Evolutionary conservation across 2,113 vertebrate genomes (phyloP), one percentile per base, ranked within the genome.

Genomic region (Lepus europaeus): DNA sequence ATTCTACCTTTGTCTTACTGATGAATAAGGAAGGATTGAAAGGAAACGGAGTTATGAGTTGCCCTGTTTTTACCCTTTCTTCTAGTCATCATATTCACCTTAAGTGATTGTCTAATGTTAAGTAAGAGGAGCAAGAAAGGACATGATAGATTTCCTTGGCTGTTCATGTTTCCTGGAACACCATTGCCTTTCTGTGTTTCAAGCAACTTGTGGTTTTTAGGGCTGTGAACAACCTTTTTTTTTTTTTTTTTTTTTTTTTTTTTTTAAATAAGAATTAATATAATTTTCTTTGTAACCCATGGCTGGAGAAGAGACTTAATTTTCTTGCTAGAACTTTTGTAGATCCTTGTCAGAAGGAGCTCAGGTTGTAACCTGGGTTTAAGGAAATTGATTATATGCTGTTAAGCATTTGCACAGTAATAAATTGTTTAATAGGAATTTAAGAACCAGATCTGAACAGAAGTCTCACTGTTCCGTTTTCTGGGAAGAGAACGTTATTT

Each of bases 351-450:
- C 27, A 68, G 68, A 90, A 94, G 63, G 45, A 85, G 13, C 23
- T 25, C 9, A n/a, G 56, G 14, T 72, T 97, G 10, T 82, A 87
- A 92, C 27, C 77, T 92, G 70, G 93, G 39, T 79, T 79, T 94
- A 88, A 89, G 85, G 72, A 29, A 74, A 89, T 93, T 96, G 70
- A 94, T 96, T 90, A 69, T 96, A 90, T 94, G 31, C 17, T 89
- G 14, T 91, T 95, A 96, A 85, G 74, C 97, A 94, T 98, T 98
- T 97, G 87, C 94, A 90, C 92, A 96, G 97, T 95, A 97, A 97
- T 96, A 90, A 96, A 88, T 90, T 89, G 70, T 85, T 97, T 91
- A 93, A 53, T 89, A 91, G 64, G 39, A 91, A 82, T 66, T 61
- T 63, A 97, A 97, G 91, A 94, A 92, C 3, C 73, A 93, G 87